Conservation (phyloP, 2,113 vertebrate species). For the Boleophthalmus pectinirostris region DNA sequence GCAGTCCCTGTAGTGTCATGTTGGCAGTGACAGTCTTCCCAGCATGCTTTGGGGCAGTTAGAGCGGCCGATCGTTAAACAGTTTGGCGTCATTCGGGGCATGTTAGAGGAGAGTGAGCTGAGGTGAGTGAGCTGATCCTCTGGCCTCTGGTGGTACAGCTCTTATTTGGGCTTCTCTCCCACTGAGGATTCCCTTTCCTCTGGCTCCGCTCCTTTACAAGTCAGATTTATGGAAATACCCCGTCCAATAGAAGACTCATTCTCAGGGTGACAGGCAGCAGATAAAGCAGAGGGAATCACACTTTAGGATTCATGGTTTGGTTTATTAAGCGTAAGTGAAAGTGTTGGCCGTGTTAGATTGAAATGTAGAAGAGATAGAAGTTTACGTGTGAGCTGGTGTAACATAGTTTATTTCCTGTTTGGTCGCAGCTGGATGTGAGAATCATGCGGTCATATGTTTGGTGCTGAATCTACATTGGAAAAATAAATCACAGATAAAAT, state of each 20-base stretch:
- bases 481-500: too few species aligned
- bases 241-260: conserved; percentile 79
- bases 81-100: conserved; percentile 55
- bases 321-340: conserved; percentile 19
- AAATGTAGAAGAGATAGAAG: too few species aligned
- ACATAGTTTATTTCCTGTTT: too few species aligned
- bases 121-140: conserved; percentile 52
- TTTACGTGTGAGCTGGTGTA: too few species aligned
- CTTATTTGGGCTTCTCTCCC: conserved; percentile 50
- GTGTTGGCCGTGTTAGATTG: too few species aligned
- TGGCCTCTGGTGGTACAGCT: conserved; percentile 53
- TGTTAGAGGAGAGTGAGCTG: conserved; percentile 28
- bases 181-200: conserved; percentile 41
- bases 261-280: conserved; percentile 83
- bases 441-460: too few species aligned
- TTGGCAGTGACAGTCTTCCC: conserved; percentile 36
- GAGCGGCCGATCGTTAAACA: conserved; percentile 25
- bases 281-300: conserved; percentile 67
- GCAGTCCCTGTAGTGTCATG: conserved; percentile 18
- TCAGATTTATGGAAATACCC: conserved; percentile 79
- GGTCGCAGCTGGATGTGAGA: too few species aligned
- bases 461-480: too few species aligned
- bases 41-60: conserved; percentile 17
- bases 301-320: conserved; percentile 22
- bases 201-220: conserved; percentile 70